Conservation (phyloP, 2,113 vertebrate genomes). For the Tamias sibiricus region DNA sequence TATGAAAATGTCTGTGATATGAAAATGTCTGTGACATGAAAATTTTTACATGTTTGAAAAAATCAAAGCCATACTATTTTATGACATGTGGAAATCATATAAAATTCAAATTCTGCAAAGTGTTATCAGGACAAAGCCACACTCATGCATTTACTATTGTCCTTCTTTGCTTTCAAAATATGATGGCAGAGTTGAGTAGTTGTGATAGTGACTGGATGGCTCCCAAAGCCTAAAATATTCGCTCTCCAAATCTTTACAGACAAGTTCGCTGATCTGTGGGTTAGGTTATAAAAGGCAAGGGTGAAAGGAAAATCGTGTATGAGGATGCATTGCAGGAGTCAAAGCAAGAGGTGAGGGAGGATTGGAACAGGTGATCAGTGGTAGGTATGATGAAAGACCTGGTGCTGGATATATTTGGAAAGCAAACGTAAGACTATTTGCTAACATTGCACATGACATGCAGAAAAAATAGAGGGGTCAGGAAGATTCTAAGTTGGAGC, state of each 20-base stretch:
- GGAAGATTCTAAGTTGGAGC: neutral
- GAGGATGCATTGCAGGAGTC: neutral
- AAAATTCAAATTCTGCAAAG: neutral
- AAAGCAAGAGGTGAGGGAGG: neutral
- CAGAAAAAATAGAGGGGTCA: neutral
- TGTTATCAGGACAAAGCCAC: neutral
- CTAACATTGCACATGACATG: neutral
- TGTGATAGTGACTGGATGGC: neutral
- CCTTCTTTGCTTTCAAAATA: neutral
- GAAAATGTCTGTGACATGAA: neutral
- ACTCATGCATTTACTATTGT: neutral
- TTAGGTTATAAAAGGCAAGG: neutral
- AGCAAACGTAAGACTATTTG: neutral
- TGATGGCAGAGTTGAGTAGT: neutral
- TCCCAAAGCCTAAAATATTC: neutral
- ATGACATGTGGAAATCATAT: neutral
- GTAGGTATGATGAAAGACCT: neutral
- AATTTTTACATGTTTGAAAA: neutral
- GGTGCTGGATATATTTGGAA: neutral
- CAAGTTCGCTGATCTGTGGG: neutral
- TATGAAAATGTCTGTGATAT: neutral
- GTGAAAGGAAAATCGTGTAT: neutral
- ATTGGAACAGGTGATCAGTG: neutral
- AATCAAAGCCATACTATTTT: neutral
- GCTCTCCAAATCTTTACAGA: neutral